Percentiles rank a stretch among this genome's conserved stretches.
These are phyloP conservation scores for Polyploca ridens DNA, from an alignment of 2,888 invertebrate genomes.

Conservation along the genomic window DNA sequence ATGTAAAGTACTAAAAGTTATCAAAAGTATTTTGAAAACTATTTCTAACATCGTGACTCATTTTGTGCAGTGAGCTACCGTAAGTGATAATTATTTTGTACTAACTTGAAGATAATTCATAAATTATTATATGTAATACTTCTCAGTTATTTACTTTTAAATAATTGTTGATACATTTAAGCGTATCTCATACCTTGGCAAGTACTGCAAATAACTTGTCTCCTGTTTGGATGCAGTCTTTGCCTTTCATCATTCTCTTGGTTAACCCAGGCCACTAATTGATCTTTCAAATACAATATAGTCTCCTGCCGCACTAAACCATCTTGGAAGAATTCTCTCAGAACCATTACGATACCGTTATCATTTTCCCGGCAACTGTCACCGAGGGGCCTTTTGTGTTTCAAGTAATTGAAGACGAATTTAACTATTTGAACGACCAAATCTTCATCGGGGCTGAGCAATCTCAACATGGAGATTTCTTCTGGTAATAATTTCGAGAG, in stretches of 20 bases:
- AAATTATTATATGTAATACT: background rate
- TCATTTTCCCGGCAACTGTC: slow-evolving; percentile 58
- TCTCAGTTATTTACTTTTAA: background rate
- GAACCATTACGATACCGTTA: slow-evolving; percentile 62
- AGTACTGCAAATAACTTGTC: slow-evolving; percentile 56
- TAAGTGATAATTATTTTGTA: no score
- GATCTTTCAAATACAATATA: slow-evolving; percentile 61
- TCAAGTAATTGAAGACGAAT: slow-evolving; percentile 75
- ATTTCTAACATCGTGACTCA: background rate
- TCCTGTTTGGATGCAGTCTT: slow-evolving; percentile 55
- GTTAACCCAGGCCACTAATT: slow-evolving; percentile 58
- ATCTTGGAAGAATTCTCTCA: slow-evolving; percentile 77
- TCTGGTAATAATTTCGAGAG: slow-evolving; percentile 63
- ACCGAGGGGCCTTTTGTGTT: slow-evolving; percentile 67
- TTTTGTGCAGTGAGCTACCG: background rate
- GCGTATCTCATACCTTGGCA: slow-evolving; percentile 67
- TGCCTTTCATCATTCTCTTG: slow-evolving; percentile 54
- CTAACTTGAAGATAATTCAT: no score
- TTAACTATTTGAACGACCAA: slow-evolving; percentile 70
- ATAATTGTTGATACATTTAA: slow-evolving; percentile 24
- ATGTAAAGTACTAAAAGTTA: background rate
- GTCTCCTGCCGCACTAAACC: slow-evolving; percentile 68
- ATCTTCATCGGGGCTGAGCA: slow-evolving; percentile 73
- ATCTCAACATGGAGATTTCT: slow-evolving; percentile 63
- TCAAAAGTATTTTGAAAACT: background rate